phyloP scores from a whole-genome alignment of 2,113 vertebrate species.

The Accipiter cooperii region DNA sequence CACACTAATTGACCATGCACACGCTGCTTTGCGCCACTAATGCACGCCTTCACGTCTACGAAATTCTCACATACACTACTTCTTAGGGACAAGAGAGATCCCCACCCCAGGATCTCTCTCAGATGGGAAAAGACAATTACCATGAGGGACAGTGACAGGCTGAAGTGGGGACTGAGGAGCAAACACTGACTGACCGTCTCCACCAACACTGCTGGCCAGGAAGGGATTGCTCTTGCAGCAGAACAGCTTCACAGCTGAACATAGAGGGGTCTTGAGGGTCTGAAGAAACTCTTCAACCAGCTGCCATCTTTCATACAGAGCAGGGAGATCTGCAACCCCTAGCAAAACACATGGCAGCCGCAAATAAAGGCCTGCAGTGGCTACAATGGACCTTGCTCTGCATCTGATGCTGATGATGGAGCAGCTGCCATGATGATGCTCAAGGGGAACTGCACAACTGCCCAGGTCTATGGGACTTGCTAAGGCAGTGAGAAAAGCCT shows the following conservation, averaged over 20 bases:
- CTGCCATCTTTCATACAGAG: background rate
- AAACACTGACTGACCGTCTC: background rate
- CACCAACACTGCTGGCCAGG: background rate
- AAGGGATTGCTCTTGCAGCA: background rate
- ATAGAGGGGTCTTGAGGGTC: background rate
- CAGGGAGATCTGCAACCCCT: background rate
- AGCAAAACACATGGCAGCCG: background rate
- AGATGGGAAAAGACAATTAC: background rate
- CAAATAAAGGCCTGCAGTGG: background rate
- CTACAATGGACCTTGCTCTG: background rate
- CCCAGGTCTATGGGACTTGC: background rate
- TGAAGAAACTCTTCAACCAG: background rate
- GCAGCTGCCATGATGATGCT: background rate
- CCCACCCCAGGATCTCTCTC: background rate
- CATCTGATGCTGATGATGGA: background rate
- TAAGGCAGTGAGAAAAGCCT: background rate
- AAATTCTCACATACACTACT: background rate
- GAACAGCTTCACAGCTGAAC: background rate
- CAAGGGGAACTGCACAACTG: background rate
- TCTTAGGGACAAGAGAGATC: background rate
- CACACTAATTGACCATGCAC: background rate
- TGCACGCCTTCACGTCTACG: fast-evolving
- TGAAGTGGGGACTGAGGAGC: background rate
- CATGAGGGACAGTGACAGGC: background rate
- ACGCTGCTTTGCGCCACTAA: background rate